Conservation (phyloP, 2,888 invertebrate genomes). For the Timandra comae region DNA sequence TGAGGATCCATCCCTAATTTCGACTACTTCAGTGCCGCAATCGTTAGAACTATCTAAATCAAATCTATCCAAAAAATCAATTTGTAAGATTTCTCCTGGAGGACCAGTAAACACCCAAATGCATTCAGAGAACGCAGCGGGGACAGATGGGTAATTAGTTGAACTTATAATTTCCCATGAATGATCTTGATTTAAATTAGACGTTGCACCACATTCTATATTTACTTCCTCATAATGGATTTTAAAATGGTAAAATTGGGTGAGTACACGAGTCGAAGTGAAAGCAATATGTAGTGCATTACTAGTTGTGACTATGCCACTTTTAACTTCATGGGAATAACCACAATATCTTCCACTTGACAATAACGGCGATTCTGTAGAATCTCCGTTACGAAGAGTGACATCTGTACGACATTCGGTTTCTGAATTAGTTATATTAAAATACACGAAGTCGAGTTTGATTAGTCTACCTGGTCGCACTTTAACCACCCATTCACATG, state of each 20-base stretch:
- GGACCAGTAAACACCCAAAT: conserved; percentile 86
- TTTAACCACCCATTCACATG: conserved; percentile 85
- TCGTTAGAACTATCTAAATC: conserved; percentile 70
- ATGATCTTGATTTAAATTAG: too few relatives aligned
- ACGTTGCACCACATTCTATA: conserved; percentile 81
- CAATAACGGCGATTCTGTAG: conserved; percentile 82
- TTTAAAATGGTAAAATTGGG: too few relatives aligned
- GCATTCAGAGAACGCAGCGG: conserved; percentile 88
- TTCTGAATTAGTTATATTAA: conserved; percentile 74
- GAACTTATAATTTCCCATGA: conserved; percentile 81
- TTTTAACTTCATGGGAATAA: conserved; percentile 44
- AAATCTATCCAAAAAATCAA: conserved; percentile 87
- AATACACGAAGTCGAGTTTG: conserved; percentile 76
- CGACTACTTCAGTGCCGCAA: conserved; percentile 80
- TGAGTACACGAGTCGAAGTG: too few relatives aligned
- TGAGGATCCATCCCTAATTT: conserved; percentile 90
- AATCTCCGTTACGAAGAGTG: conserved; percentile 85
- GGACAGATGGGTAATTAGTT: conserved; percentile 89
- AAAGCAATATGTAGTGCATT: conserved; percentile 67
- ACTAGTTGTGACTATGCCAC: conserved; percentile 76
- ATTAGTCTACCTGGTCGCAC: conserved; percentile 85
- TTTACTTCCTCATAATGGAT: conserved; percentile 78
- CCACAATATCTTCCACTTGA: conserved; percentile 86
- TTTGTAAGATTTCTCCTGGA: conserved; percentile 82
- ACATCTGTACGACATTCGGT: conserved; percentile 49